A percentile compares a stretch with the other conserved stretches of the same genome.
Evolutionary conservation across 2,888 invertebrate species (phyloP).

Genomic region (Julus scandinavius): DNA sequence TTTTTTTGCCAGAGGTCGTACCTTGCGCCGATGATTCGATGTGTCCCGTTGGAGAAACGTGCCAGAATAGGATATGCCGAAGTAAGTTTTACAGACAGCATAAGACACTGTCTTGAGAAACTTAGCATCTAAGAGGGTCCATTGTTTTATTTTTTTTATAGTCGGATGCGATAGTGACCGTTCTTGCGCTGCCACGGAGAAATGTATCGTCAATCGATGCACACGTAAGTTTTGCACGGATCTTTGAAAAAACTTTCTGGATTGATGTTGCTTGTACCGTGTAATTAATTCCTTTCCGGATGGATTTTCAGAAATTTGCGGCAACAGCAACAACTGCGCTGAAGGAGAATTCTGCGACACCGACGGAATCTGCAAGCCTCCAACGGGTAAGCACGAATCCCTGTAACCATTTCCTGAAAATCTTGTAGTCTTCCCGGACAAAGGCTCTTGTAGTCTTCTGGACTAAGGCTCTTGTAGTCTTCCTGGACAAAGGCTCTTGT

Average conservation of each 20-base stretch:
- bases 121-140: conserved; percentile 60
- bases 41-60: conserved; percentile 85
- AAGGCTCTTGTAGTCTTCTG: too few relatives aligned
- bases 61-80: conserved; percentile 82
- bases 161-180: conserved; percentile 84
- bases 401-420: not conserved
- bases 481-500: too few relatives aligned
- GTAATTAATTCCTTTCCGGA: not conserved
- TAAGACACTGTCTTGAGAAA: conserved; percentile 62
- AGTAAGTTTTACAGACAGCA: conserved; percentile 70
- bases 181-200: conserved; percentile 89
- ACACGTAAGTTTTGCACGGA: conserved; percentile 73
- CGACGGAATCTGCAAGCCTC: conserved; percentile 81
- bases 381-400: conserved; percentile 39
- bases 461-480: too few relatives aligned
- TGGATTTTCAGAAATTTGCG: conserved; percentile 59
- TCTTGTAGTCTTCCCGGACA: not conserved
- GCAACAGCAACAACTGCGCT: conserved; percentile 72
- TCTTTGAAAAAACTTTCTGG: too few relatives aligned
- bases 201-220: conserved; percentile 83
- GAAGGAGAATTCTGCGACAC: conserved; percentile 75
- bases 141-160: conserved; percentile 64
- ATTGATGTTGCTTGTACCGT: not conserved
- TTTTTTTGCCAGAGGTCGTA: conserved; percentile 54
- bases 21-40: conserved; percentile 79